Evolutionary conservation across 2,888 invertebrate genomes (phyloP).

Genomic region (Agriopis marginaria): DNA sequence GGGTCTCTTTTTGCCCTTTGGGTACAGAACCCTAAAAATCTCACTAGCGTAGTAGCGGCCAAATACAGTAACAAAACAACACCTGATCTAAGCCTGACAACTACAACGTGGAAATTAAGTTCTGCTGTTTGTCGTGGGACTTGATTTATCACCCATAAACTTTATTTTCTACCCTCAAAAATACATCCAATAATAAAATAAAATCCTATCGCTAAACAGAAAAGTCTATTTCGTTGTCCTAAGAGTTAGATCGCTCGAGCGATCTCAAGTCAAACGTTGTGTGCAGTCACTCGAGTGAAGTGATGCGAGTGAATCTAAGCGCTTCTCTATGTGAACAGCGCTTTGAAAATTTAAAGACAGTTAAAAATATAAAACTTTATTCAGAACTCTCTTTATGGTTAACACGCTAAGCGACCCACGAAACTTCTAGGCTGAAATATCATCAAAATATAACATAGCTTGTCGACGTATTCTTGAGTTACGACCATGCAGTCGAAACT

Average conservation of each 20-base stretch:
- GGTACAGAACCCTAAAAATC: too few relatives aligned
- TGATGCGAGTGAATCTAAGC: conserved; percentile 17
- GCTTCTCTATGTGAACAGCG: conserved; percentile 15
- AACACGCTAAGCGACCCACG: too few relatives aligned
- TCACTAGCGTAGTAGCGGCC: too few relatives aligned
- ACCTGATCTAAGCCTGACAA: too few relatives aligned
- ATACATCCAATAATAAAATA: background rate
- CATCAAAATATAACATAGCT: too few relatives aligned
- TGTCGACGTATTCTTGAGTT: too few relatives aligned
- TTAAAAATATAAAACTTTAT: background rate
- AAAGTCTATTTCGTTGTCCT: conserved; percentile 12
- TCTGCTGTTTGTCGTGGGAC: background rate
- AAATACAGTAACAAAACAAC: too few relatives aligned
- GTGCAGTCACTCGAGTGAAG: conserved; percentile 6
- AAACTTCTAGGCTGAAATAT: too few relatives aligned
- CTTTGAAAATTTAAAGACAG: conserved; percentile 9
- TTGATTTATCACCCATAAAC: background rate
- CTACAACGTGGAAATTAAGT: too few relatives aligned
- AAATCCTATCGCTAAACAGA: background rate
- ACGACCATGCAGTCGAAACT: too few relatives aligned
- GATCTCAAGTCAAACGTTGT: conserved; percentile 11
- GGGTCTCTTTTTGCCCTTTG: too few relatives aligned
- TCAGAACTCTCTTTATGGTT: background rate
- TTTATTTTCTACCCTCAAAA: background rate
- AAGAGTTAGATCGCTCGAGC: conserved; percentile 5